Conservation (phyloP, 1,140 invertebrate species). For the Drosophila rufa region DNA sequence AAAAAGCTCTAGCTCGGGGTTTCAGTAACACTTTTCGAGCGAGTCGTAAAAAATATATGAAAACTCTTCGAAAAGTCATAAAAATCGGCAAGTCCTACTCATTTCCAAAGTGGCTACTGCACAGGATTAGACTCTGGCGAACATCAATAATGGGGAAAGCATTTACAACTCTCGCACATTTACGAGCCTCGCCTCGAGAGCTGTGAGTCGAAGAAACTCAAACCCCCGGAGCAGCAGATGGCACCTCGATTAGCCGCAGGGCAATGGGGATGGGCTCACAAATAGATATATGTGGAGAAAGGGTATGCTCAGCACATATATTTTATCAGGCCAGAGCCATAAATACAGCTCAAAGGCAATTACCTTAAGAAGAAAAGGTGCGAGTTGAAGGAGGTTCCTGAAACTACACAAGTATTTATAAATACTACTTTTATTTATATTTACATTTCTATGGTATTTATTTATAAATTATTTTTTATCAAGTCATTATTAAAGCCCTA, state of each 20-base stretch:
- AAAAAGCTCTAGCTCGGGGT: neutral
- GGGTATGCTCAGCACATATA: slow-evolving; percentile 12
- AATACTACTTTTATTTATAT: neutral
- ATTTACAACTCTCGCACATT: slow-evolving; percentile 51
- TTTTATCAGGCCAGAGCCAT: slow-evolving; percentile 4
- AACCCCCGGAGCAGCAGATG: slow-evolving; percentile 28
- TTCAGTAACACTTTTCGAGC: slow-evolving; percentile 19
- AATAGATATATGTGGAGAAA: slow-evolving; percentile 19
- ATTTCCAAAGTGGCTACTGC: slow-evolving; percentile 60
- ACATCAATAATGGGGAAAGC: slow-evolving; percentile 32
- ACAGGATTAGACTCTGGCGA: slow-evolving; percentile 33
- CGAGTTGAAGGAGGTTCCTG: neutral
- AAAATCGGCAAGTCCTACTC: slow-evolving; percentile 47
- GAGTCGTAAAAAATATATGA: slow-evolving; percentile 45
- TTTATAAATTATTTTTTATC: no score
- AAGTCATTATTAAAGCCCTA: no score
- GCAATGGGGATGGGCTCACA: slow-evolving; percentile 17
- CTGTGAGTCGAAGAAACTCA: slow-evolving; percentile 8
- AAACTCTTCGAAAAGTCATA: slow-evolving; percentile 43
- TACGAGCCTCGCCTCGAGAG: slow-evolving; percentile 40
- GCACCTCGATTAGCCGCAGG: slow-evolving; percentile 62
- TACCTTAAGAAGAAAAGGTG: neutral
- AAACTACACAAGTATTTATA: neutral
- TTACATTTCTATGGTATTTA: no score
- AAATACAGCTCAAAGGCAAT: slow-evolving; percentile 11